Base-by-base conservation (phyloP, 2,113 vertebrate genomes). In the Pionites leucogaster region DNA sequence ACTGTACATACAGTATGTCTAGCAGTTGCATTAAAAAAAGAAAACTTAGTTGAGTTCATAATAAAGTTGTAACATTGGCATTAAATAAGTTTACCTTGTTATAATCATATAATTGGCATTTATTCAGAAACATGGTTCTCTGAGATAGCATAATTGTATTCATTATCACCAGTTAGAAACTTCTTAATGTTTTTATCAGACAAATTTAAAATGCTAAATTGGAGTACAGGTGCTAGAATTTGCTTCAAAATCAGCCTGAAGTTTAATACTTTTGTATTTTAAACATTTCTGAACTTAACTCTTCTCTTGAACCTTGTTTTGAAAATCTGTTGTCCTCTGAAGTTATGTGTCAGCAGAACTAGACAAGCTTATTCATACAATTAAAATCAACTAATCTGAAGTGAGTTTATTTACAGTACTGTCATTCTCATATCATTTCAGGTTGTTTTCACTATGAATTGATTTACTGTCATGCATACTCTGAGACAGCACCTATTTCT, bases 81-180 rank as follows among this genome's bases (percentile, higher is more conserved):
- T 71, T 86, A 91, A 65, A 50, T 46, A 72, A 92, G 39, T 92
- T 93, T 52, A 81, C 65, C 2, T 0, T 82, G 44, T 64, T 93
- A 76, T 80, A 86, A 87, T 88, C 70, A n/a, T 59, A 59, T 59
- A 59, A 35, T 59, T 59, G 22, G 22, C 33, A 23, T 59, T 35
- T 35, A 59, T 86, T 96, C 76, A 91, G 80, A 76, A 90, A 41
- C 17, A 35, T 65, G 47, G 71, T 92, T 94, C 50, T 80, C 93
- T 91, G 77, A 91, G 69, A 78, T 31, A 17, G 9, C 31, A 90
- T 88, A 35, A 86, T 82, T 92, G 37, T 62, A 44, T 96, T 94
- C 77, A 60, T 97, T 91, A 91, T 50, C 49, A 53, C 25, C 29
- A 29, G 86, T 72, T 85, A 94, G 74, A 76, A 78, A 29, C 9